phyloP scores from a whole-genome alignment of 2,888 invertebrate genomes.

The Drosophila parthenogenetica region DNA sequence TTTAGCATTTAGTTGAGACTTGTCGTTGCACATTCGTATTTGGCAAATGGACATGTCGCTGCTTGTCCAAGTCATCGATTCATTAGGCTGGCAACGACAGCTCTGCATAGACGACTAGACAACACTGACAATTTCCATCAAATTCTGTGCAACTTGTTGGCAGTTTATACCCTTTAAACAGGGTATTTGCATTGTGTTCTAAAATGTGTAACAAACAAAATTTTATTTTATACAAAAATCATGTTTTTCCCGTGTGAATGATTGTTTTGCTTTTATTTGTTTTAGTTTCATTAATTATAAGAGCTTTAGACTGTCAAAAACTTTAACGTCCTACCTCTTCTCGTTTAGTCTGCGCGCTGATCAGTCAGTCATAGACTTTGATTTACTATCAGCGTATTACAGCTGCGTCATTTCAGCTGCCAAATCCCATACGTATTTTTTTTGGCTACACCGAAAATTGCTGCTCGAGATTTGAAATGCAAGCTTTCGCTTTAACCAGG shows the following conservation, averaged over 20 bases:
- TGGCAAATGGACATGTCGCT: slow-evolving; percentile 65
- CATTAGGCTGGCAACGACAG: slow-evolving; percentile 66
- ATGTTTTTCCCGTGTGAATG: no score
- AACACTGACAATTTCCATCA: slow-evolving; percentile 79
- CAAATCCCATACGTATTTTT: slow-evolving; percentile 1
- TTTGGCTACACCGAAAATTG: slow-evolving; percentile 64
- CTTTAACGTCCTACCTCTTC: no score
- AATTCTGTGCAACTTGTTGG: slow-evolving; percentile 51
- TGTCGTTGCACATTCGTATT: slow-evolving; percentile 75
- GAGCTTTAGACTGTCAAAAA: no score
- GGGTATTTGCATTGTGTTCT: no score
- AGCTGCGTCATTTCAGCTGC: not conserved
- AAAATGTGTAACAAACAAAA: no score
- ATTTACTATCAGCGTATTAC: slow-evolving; percentile 25
- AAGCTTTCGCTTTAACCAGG: slow-evolving; percentile 64
- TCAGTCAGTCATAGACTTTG: no score
- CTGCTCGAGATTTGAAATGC: slow-evolving; percentile 61
- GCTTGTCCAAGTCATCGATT: slow-evolving; percentile 68
- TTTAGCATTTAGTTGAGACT: slow-evolving; percentile 67
- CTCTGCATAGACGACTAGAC: slow-evolving; percentile 50
- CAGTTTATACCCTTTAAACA: not conserved
- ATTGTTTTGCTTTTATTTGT: no score
- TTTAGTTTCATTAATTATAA: no score
- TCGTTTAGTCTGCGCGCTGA: no score
- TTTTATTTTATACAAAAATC: no score